Percentiles rank a stretch among this genome's conserved stretches.
These are phyloP conservation scores for Stenichneumon culpator DNA, from an alignment of 2,888 invertebrate genomes.

Conservation along the genomic window DNA sequence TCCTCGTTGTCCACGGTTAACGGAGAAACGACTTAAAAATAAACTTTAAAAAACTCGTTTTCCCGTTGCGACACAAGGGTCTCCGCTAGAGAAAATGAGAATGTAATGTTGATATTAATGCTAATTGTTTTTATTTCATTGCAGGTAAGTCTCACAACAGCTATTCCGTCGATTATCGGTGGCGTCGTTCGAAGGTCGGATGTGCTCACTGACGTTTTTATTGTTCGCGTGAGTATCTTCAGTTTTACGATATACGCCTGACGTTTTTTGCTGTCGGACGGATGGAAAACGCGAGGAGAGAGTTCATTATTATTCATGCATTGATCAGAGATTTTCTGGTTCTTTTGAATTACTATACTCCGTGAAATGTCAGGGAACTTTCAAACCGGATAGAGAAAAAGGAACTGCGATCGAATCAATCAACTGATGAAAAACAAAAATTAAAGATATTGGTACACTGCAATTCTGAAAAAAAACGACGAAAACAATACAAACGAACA, in stretches of 20 bases:
- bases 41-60: conserved; percentile 46
- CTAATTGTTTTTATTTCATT: conserved; percentile 73
- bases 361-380: too few relatives aligned
- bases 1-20: conserved; percentile 16
- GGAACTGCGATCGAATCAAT: too few relatives aligned
- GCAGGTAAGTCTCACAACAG: conserved; percentile 71
- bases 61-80: conserved; percentile 61
- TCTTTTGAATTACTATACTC: too few relatives aligned
- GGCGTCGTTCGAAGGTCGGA: conserved; percentile 76
- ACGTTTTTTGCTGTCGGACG: conserved; percentile 2
- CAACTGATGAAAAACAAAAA: too few relatives aligned
- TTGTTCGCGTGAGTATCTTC: conserved; percentile 52
- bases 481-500: too few relatives aligned
- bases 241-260: conserved; percentile 10
- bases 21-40: conserved; percentile 22
- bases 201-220: conserved; percentile 72
- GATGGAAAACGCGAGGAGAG: background rate
- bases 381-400: too few relatives aligned
- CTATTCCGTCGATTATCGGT: conserved; percentile 9
- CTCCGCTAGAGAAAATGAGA: conserved; percentile 37
- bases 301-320: too few relatives aligned
- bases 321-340: too few relatives aligned
- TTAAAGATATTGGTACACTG: too few relatives aligned
- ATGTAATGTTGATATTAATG: conserved; percentile 48
- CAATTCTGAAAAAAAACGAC: too few relatives aligned